Base-by-base conservation (phyloP, 2,888 invertebrate genomes). In the Steinernema scapterisci region DNA sequence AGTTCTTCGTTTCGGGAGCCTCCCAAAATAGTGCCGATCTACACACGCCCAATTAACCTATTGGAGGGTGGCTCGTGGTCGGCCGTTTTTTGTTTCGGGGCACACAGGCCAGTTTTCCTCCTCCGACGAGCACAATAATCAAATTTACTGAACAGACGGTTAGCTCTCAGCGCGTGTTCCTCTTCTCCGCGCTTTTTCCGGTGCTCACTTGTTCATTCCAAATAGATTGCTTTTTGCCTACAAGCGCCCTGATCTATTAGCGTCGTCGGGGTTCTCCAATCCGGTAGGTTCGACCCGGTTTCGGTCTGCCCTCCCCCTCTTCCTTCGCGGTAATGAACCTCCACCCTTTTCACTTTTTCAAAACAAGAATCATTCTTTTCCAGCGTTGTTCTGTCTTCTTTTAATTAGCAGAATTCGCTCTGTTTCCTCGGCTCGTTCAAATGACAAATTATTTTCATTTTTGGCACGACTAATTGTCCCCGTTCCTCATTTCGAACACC, bases 31-130 rank as follows among this genome's bases (percentile, higher is more conserved):
- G 25, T 7, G 6, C 31, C 27, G 31, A 25, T 13, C 27, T n/a
- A 63, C 31, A n/a, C 31, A 63, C 63, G 63, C 31, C 19, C 63
- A 63, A 63, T 63, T 63, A 63, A 63, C 63, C 25, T 63, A 63
- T 25, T 27, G n/a, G 27, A n/a, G n/a, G n/a, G n/a, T n/a, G 63
- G 9, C 27, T 27, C 48, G 48, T 38, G 52, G 11, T 5, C 31
- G 27, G 1, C 38, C 63, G 13, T 25, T 38, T 63, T 63, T 63
- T 63, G 27, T 31, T 63, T 63, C 16, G 16, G 63, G 9, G 27
- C 31, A 6, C 48, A 25, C 54, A 2, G 63, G 16, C 38, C 38
- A 38, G 38, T 38, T 38, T 38, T 38, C 9, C 9, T 38, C 9
- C 9, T 52, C 23, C 23, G 11, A 19, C 16, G 3, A 25, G 38